phyloP scores from a whole-genome alignment of 2,113 vertebrate genomes.

The Ciconia maguari region DNA sequence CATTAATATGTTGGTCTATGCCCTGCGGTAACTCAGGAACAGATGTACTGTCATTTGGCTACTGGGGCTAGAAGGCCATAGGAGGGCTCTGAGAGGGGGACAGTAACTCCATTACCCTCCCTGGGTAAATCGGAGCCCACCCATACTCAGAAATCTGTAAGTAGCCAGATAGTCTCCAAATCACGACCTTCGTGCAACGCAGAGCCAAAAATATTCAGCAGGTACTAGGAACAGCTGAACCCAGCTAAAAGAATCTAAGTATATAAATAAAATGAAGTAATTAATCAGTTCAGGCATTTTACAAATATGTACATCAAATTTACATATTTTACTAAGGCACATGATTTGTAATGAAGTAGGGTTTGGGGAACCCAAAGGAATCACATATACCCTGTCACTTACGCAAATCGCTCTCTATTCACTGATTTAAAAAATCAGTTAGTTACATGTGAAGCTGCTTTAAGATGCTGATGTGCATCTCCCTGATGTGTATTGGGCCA shows the following conservation, averaged over 20 bases:
- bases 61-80: background rate
- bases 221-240: background rate
- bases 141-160: background rate
- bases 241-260: background rate
- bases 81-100: background rate
- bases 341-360: background rate
- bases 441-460: background rate
- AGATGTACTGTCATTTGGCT: background rate
- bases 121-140: background rate
- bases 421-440: background rate
- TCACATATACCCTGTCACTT: background rate
- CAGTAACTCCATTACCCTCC: background rate
- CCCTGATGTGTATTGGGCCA: background rate
- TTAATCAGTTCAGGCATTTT: background rate
- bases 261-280: background rate
- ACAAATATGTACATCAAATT: background rate
- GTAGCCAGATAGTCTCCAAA: background rate
- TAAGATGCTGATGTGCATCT: background rate
- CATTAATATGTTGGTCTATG: background rate
- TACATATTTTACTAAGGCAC: background rate
- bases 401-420: background rate
- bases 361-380: background rate
- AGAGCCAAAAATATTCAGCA: background rate
- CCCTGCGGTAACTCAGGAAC: background rate
- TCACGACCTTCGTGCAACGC: background rate